phyloP scores from a whole-genome alignment of 2,888 invertebrate genomes.

The Xanthorhoe designata region DNA sequence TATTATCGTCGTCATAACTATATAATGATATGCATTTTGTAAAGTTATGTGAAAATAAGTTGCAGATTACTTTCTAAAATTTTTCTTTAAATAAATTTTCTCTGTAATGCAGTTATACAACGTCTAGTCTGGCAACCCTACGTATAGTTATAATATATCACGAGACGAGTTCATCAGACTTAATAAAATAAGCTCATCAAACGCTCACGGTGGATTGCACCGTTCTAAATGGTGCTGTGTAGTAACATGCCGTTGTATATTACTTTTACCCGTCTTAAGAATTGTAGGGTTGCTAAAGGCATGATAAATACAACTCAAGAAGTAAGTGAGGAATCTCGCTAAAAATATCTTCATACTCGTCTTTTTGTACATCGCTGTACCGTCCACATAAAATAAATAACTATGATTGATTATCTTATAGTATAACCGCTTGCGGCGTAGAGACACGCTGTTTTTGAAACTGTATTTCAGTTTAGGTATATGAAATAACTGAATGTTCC shows the following conservation, averaged over 20 bases:
- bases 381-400: neutral
- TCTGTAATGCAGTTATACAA: neutral
- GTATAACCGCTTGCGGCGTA: too few species aligned
- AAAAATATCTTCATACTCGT: neutral
- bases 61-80: too few species aligned
- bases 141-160: conserved; percentile 15
- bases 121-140: conserved; percentile 11
- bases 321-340: neutral
- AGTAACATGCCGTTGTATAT: conserved; percentile 56
- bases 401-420: too few species aligned
- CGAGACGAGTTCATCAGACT: conserved; percentile 43
- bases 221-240: conserved; percentile 51
- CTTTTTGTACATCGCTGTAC: neutral
- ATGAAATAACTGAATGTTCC: too few species aligned
- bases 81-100: too few species aligned
- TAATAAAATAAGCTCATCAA: conserved; percentile 59
- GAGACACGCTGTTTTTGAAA: too few species aligned
- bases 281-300: neutral
- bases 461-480: too few species aligned
- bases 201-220: conserved; percentile 56
- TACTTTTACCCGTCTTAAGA: conserved; percentile 4
- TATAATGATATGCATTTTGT: too few species aligned
- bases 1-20: too few species aligned
- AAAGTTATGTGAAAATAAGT: neutral
- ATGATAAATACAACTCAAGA: neutral